Evolutionary conservation across 2,888 invertebrate genomes (phyloP).

Genomic region (Campoletis raptor): DNA sequence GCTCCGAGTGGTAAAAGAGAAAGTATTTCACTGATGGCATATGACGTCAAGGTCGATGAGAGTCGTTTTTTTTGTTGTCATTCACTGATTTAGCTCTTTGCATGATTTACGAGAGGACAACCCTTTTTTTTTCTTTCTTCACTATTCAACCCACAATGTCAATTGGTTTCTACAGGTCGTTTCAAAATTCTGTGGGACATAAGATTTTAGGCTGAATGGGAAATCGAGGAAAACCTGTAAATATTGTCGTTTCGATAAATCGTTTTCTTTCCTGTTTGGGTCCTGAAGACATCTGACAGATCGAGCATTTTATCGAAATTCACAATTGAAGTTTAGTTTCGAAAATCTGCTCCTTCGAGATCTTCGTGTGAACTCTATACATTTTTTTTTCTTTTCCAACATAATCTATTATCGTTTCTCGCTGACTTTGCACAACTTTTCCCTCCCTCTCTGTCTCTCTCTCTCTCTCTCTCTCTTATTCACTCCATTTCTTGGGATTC

Average conservation of each 20-base stretch:
- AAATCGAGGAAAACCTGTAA: background rate
- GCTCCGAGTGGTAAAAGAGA: slow-evolving; percentile 44
- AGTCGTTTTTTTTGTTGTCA: slow-evolving; percentile 37
- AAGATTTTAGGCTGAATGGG: background rate
- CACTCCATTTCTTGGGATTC: background rate
- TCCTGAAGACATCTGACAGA: background rate
- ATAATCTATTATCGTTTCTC: slow-evolving; percentile 57
- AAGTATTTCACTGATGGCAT: slow-evolving; percentile 65
- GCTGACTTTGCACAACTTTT: slow-evolving; percentile 48
- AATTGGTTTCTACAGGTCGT: background rate
- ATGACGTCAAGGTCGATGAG: slow-evolving; percentile 74
- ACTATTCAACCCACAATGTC: background rate
- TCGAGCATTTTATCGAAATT: background rate
- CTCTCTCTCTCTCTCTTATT: slow-evolving; percentile 9
- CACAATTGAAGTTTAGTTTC: slow-evolving; percentile 4
- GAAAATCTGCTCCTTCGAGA: background rate
- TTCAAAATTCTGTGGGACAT: background rate
- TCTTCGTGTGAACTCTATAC: no score
- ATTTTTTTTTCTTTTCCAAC: slow-evolving; percentile 35
- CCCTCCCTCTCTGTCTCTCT: slow-evolving; percentile 18
- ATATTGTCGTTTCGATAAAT: background rate
- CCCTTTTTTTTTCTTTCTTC: background rate
- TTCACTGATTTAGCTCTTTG: slow-evolving; percentile 5
- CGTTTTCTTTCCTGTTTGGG: background rate
- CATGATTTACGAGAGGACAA: background rate